Evolutionary conservation across 2,888 invertebrate species (phyloP).

Genomic region (Xestia c-nigrum): DNA sequence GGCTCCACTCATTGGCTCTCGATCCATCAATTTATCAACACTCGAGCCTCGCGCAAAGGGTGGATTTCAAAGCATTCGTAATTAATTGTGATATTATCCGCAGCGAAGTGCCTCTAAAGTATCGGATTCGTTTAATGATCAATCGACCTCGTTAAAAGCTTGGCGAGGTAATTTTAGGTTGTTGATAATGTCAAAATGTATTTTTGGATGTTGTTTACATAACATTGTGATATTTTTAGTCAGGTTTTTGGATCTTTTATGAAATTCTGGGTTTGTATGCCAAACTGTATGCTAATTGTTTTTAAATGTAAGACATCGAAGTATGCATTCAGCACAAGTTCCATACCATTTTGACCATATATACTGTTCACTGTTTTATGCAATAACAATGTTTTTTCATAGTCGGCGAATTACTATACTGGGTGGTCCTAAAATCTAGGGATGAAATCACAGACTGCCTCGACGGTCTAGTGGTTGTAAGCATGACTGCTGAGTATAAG

Average conservation of each 20-base stretch:
- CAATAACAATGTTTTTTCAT: not conserved
- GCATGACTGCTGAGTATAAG: too few relatives aligned
- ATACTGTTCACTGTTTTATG: not conserved
- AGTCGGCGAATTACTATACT: not conserved
- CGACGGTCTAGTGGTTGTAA: not conserved
- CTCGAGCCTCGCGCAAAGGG: constrained; percentile 44
- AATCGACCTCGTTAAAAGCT: constrained; percentile 28
- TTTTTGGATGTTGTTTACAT: constrained; percentile 48
- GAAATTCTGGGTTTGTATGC: not conserved
- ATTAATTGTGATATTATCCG: constrained; percentile 58
- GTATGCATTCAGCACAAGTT: not conserved
- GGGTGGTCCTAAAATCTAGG: not conserved
- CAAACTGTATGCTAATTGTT: not conserved
- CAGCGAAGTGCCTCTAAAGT: constrained; percentile 47
- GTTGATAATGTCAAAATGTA: constrained; percentile 25
- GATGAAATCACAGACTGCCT: not conserved
- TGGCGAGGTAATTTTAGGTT: constrained; percentile 15
- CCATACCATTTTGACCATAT: not conserved
- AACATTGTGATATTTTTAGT: constrained; percentile 37
- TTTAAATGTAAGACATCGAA: not conserved
- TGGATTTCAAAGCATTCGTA: constrained; percentile 36
- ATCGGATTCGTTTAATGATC: constrained; percentile 54
- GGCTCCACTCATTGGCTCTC: constrained; percentile 44
- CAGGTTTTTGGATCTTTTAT: not conserved
- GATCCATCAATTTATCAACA: constrained; percentile 61